Evolutionary conservation across 2,113 vertebrate genomes (phyloP).

Genomic region (Corydoras maculifer): DNA sequence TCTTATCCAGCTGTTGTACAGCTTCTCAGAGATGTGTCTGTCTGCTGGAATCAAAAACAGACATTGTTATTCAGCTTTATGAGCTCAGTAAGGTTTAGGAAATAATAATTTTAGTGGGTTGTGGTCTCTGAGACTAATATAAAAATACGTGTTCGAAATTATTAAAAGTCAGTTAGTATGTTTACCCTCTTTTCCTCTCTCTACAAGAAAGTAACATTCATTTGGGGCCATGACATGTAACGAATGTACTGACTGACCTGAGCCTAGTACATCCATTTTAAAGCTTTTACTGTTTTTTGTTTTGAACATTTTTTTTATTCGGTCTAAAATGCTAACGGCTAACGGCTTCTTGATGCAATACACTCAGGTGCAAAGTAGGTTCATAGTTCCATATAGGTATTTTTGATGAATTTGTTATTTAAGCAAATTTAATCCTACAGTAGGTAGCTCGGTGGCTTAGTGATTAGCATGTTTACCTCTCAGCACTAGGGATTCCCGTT

Average conservation of each 20-base stretch:
- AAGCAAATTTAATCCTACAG: no score
- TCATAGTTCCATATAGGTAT: no score
- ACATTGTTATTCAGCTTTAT: not conserved
- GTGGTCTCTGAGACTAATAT: not conserved
- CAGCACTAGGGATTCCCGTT: no score
- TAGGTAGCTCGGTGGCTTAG: no score
- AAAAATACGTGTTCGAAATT: constrained; percentile 27
- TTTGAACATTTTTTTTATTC: no score
- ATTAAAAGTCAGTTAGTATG: constrained; percentile 4
- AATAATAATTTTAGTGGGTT: constrained; percentile 18
- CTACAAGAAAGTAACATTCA: not conserved
- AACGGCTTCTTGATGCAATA: no score
- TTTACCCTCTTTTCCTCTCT: not conserved
- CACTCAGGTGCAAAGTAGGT: no score
- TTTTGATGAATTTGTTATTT: no score
- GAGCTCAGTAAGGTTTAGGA: constrained; percentile 41
- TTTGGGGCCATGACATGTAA: not conserved
- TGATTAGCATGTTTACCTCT: no score
- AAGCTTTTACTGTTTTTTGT: not conserved
- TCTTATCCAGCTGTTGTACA: not conserved
- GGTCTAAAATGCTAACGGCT: no score
- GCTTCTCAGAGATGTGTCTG: not conserved
- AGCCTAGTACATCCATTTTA: not conserved
- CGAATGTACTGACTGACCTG: not conserved
- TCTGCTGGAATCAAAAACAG: not conserved